Evolutionary conservation across 2,888 invertebrate species (phyloP).

Genomic region (Eustalomyia histrio): DNA sequence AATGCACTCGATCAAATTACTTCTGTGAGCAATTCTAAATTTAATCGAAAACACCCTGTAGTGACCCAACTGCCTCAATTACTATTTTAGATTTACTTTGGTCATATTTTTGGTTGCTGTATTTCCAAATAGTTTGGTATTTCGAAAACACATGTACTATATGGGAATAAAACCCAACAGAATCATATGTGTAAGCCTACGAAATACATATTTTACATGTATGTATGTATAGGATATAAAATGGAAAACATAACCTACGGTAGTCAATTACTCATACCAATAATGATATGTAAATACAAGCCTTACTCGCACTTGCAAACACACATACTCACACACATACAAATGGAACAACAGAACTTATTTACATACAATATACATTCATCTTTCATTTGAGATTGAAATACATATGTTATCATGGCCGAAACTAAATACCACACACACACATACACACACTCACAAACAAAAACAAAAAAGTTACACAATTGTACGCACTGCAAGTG

Average conservation of each 20-base stretch:
- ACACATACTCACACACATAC: neutral
- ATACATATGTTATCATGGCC: conserved; percentile 31
- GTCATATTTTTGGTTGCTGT: neutral
- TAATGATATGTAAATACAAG: conserved; percentile 32
- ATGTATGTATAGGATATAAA: conserved; percentile 6
- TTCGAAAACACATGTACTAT: neutral
- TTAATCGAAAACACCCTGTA: neutral
- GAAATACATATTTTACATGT: neutral
- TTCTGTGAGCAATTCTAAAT: neutral
- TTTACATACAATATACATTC: conserved; percentile 5
- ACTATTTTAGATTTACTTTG: neutral
- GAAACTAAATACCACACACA: neutral
- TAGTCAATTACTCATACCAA: conserved; percentile 53
- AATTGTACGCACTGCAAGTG: neutral
- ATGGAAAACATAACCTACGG: conserved; percentile 32
- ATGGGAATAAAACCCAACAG: neutral
- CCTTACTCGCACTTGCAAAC: neutral
- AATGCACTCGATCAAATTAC: no score
- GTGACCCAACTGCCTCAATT: neutral
- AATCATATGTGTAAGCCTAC: neutral
- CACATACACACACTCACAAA: neutral
- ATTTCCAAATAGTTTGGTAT: neutral
- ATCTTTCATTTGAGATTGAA: conserved; percentile 21
- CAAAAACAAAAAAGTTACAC: neutral
- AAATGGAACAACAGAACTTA: neutral